Evolutionary conservation across 2,888 invertebrate species (phyloP).

Genomic region (Nemapogon koenigi): DNA sequence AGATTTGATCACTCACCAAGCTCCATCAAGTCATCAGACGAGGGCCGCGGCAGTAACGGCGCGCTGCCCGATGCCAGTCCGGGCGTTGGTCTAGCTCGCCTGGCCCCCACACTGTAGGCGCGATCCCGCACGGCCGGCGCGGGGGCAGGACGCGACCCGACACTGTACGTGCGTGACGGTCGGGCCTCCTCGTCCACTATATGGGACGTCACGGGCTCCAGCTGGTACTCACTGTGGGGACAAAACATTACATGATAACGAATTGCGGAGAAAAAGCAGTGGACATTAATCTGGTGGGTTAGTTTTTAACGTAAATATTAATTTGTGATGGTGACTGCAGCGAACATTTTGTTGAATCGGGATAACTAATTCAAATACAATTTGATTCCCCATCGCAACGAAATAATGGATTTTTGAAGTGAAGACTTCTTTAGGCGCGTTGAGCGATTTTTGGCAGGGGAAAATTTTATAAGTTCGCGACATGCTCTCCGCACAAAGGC

Average conservation of each 20-base stretch:
- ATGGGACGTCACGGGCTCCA: conserved; percentile 82
- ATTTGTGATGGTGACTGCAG: too few species aligned
- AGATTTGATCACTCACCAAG: conserved; percentile 30
- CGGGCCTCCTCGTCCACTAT: conserved; percentile 68
- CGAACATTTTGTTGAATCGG: too few species aligned
- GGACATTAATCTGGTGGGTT: too few species aligned
- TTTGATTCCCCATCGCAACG: too few species aligned
- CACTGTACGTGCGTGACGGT: conserved; percentile 83
- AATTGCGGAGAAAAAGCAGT: neutral
- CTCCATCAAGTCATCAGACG: conserved; percentile 82
- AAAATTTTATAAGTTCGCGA: too few species aligned
- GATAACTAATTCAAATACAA: too few species aligned
- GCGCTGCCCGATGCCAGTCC: conserved; percentile 52
- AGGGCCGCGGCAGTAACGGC: conserved; percentile 63
- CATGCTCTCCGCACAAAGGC: too few species aligned
- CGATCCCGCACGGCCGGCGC: conserved; percentile 57
- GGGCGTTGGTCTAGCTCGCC: conserved; percentile 23
- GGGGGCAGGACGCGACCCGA: conserved; percentile 80
- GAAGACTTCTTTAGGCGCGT: too few species aligned
- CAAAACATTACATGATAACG: neutral
- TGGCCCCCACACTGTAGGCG: conserved; percentile 57
- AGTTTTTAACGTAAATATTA: too few species aligned
- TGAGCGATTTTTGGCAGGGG: too few species aligned
- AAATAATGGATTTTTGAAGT: too few species aligned
- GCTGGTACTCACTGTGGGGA: conserved; percentile 69